These are phyloP conservation scores for Burhinus oedicnemus DNA, from an alignment of 2,113 vertebrate genomes.

Conservation along the genomic window DNA sequence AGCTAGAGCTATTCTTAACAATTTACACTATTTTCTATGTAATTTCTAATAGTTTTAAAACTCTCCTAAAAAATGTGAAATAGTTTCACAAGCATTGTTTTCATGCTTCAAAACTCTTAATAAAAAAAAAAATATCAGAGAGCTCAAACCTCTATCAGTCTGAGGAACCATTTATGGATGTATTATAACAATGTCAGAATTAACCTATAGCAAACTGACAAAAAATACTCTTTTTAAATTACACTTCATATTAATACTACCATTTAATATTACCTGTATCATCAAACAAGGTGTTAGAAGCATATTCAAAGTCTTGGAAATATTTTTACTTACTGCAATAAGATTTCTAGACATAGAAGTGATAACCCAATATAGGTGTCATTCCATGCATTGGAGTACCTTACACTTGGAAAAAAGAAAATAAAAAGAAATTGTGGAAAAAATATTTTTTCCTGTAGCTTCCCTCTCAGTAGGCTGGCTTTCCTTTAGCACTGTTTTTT, in stretches of 20 bases:
- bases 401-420: background rate
- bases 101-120: background rate
- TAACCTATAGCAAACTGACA: background rate
- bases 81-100: background rate
- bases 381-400: background rate
- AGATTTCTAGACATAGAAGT: background rate
- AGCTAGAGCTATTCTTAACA: background rate
- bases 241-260: background rate
- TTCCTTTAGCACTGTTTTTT: background rate
- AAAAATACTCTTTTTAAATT: background rate
- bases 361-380: background rate
- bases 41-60: background rate
- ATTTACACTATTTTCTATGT: background rate
- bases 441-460: background rate
- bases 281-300: background rate
- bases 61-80: background rate
- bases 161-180: background rate
- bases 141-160: background rate
- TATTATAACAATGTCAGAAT: background rate
- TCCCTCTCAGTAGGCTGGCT: background rate
- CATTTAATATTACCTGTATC: background rate
- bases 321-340: background rate
- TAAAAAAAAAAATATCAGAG: background rate
- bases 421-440: background rate
- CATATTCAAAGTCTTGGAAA: background rate